Base-by-base conservation (phyloP, 2,113 vertebrate genomes). In the Barnardius zonarius region DNA sequence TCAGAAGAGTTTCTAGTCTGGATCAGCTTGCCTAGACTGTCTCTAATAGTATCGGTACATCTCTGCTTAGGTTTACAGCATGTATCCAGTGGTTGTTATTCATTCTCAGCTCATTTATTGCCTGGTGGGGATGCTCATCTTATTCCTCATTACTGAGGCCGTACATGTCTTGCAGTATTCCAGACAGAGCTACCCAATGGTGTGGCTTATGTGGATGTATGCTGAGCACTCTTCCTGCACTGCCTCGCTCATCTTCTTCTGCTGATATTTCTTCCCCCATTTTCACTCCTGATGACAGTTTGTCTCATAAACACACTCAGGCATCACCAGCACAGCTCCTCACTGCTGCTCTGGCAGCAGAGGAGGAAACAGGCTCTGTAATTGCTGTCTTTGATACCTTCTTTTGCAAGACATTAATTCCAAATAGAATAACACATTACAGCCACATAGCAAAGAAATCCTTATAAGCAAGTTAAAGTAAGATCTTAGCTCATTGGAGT, bases 381-480 rank as follows among this genome's bases (percentile, higher is more conserved):
- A 52, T 17, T 82, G 37, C 48, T 23, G 4, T 63, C 44, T 55
- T 49, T 74, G 55, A 54, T 68, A 80, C 31, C n/a, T 69, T 49
- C 22, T 41, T 93, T 91, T 92, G 82, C 51, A 74, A 46, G 51
- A 59, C 37, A n/a, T 70, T 69, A 91, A n/a, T 35, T 76, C 16
- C 73, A 82, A 54, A 64, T 83, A 73, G 82, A 93, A 86, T 54
- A 72, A 51, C 17, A 48, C 20, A 17, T 55, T 90, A 44, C n/a
- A 76, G 51, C 28, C 74, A 35, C 46, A 81, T 94, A 37, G 43
- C 62, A 72, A 37, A 91, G 55, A 95, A 93, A 86, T 88, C 68
- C 33, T 54, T 67, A 66, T 33, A 90, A 82, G 43, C 48, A 88
- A 76, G 81, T 84, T 94, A 94, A 93, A 93, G 69, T 88, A 86